Base-by-base conservation (phyloP, 2,888 invertebrate genomes). In the Antheraea yamamai region DNA sequence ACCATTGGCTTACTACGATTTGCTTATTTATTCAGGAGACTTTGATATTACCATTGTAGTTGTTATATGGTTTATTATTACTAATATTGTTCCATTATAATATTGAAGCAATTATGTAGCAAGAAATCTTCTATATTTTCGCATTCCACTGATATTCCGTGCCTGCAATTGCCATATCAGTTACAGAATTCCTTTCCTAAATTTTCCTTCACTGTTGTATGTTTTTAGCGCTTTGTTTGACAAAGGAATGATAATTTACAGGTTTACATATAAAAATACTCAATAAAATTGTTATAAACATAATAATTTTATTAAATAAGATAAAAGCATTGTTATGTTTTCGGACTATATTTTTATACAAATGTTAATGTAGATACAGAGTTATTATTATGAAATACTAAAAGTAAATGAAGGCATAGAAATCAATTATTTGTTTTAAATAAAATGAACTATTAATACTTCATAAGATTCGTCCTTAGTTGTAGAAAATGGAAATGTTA, bases 261-360 rank as follows among this genome's bases (percentile, higher is more conserved):
- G 55, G 20, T 55, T 2, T 55, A 55, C 20, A 55, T 47, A 47
- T 47, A 12, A 47, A 20, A 20, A 61, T 23, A 61, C 8, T 23
- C 23, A 61, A 61, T 61, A 23, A 61, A 61, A 61, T n/a, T 23
- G 61, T 61, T 61, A 61, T 61, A 61, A 23, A 61, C 12, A 61
- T 61, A 61, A 61, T 61, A 61, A 61, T 61, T 61, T 61, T 61
- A 61, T 61, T 61, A 23, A 47, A 58, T n/a, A 61, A 66, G 30
- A 66, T 26, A 66, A 30, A 66, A 23, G 23, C 61, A 61, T 61
- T 61, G 23, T 61, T 61, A 23, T 8, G 61, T 23, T 61, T 61
- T 61, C n/a, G 12, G 23, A 23, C 12, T 61, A 12, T 61, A 61
- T 61, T 23, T 61, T 58, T 10, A 61, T 61, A 23, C 61, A 61